phyloP scores from a whole-genome alignment of 2,113 vertebrate genomes.

The Rallus limicola region DNA sequence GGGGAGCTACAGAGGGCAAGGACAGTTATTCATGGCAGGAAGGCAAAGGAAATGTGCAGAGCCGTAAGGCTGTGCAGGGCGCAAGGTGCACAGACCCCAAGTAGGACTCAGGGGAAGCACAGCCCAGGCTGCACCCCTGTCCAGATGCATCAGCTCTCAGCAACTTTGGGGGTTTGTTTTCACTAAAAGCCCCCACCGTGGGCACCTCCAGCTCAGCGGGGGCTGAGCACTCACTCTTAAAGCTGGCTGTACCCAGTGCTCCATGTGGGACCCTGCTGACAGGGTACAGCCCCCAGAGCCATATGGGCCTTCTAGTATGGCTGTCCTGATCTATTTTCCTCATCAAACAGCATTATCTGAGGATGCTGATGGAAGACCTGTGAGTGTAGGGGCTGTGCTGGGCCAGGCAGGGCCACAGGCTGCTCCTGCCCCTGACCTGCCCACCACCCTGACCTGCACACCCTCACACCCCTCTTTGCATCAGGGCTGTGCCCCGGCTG shows the following conservation, averaged over 20 bases:
- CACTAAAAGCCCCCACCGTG: not conserved
- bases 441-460: not conserved
- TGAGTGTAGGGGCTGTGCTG: not conserved
- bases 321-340: not conserved
- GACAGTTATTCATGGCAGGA: not conserved
- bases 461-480: not conserved
- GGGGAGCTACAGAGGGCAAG: accelerated
- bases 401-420: not conserved
- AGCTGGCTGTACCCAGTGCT: not conserved
- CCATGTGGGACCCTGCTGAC: not conserved
- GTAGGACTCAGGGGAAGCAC: not conserved
- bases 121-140: accelerated
- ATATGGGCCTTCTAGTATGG: not conserved
- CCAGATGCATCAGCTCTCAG: not conserved
- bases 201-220: not conserved
- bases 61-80: not conserved
- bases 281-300: not conserved
- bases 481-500: not conserved
- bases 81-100: accelerated
- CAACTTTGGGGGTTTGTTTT: not conserved
- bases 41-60: not conserved
- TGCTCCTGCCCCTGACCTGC: not conserved
- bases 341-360: not conserved
- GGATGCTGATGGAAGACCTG: not conserved
- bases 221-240: not conserved